A percentile compares a stretch with the other conserved stretches of the same genome.
Conservation (phyloP, 1,140 invertebrate genomes). For the Cherax destructor region DNA sequence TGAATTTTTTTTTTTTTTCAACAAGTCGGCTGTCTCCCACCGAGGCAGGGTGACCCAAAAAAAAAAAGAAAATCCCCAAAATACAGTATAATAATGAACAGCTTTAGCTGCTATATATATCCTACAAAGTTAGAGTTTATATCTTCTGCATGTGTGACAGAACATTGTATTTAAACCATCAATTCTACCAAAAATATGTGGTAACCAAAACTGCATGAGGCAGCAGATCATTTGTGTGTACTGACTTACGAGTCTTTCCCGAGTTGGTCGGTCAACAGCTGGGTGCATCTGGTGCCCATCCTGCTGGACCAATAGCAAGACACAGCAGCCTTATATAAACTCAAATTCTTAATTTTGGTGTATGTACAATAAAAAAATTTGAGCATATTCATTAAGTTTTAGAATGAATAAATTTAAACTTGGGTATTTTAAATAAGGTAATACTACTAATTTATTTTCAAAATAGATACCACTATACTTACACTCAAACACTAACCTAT, state of each 20-base stretch:
- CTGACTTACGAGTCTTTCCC: conserved; percentile 60
- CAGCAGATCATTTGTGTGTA: background rate
- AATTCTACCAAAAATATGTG: background rate
- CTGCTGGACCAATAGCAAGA: conserved; percentile 44
- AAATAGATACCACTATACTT: too few species aligned
- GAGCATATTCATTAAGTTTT: too few species aligned
- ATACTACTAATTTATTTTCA: too few species aligned
- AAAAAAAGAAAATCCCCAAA: too few species aligned
- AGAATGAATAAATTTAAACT: too few species aligned
- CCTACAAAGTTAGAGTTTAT: background rate
- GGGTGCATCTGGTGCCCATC: conserved; percentile 42
- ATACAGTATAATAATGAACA: too few species aligned
- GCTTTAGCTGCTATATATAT: background rate
- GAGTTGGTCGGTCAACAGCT: conserved; percentile 38
- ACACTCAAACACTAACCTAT: too few species aligned
- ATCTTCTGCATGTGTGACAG: background rate
- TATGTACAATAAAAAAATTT: background rate
- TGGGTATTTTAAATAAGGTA: too few species aligned
- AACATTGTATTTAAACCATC: background rate
- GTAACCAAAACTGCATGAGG: conserved; percentile 8
- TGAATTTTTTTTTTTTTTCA: too few species aligned
- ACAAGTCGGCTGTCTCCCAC: too few species aligned
- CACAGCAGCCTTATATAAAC: background rate
- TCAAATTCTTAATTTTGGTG: background rate
- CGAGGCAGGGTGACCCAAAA: too few species aligned